Conservation (phyloP, 64 coral and sea anemone species). For the Montipora sp. region DNA sequence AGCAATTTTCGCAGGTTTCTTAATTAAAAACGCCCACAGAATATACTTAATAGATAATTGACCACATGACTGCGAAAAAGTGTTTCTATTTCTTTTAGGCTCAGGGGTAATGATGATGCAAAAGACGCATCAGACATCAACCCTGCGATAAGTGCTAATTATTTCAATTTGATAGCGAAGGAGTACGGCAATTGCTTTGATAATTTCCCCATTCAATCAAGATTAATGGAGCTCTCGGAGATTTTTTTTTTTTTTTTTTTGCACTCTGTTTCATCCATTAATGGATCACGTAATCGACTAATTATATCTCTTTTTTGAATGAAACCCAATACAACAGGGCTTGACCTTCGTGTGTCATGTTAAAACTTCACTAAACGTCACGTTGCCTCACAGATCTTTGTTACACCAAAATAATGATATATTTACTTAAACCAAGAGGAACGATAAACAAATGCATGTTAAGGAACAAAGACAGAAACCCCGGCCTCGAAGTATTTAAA, state of each 20-base stretch:
- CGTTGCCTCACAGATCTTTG: neutral
- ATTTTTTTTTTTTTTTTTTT: too few species aligned
- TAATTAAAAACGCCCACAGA: too few species aligned
- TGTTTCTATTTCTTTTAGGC: neutral
- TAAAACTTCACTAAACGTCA: neutral
- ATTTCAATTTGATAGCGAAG: neutral
- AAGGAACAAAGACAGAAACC: neutral
- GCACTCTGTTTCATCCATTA: neutral
- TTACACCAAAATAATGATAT: neutral
- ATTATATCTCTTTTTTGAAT: neutral
- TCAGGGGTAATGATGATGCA: neutral
- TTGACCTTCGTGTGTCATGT: neutral
- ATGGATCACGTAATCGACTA: neutral
- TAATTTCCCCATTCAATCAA: too few species aligned
- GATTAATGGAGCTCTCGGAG: too few species aligned
- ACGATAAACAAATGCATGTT: neutral
- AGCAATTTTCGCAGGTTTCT: too few species aligned
- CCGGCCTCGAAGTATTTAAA: constrained; percentile 22
- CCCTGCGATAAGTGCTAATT: neutral
- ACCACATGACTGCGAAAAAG: too few species aligned
- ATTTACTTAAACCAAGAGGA: neutral
- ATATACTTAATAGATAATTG: too few species aligned
- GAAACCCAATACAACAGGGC: constrained; percentile 15
- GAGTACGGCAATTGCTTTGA: neutral
- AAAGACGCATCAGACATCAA: neutral